phyloP scores from a whole-genome alignment of 1,140 invertebrate genomes.

The Adoxophyes honmai region DNA sequence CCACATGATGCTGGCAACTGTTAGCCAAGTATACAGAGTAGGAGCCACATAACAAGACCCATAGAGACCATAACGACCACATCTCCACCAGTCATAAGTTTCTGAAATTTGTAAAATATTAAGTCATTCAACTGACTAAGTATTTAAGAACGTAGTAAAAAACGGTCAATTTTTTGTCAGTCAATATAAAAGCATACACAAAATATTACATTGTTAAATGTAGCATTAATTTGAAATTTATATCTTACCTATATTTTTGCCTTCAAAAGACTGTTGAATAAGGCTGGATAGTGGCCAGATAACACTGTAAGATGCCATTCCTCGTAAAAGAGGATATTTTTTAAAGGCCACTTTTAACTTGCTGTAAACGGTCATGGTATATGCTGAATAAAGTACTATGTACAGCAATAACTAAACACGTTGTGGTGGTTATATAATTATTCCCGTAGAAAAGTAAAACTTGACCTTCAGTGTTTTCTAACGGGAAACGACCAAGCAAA shows the following conservation, averaged over 20 bases:
- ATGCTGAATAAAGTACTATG: not conserved
- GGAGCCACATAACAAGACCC: constrained; percentile 72
- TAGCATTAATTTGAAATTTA: no score
- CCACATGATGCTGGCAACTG: constrained; percentile 63
- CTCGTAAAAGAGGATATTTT: constrained; percentile 61
- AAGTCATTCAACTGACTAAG: no score
- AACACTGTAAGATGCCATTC: constrained; percentile 63
- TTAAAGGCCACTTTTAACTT: constrained; percentile 45
- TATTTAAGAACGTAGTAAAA: no score
- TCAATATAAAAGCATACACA: no score
- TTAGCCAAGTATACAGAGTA: constrained; percentile 64
- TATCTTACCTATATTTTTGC: constrained; percentile 53
- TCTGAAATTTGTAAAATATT: constrained; percentile 28
- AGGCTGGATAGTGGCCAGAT: constrained; percentile 69
- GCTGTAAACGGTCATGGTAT: constrained; percentile 41
- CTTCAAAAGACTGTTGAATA: constrained; percentile 68
- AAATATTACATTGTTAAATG: no score
- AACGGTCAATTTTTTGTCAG: no score
- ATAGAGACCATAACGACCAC: constrained; percentile 62
- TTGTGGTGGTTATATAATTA: constrained; percentile 4
- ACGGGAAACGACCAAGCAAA: constrained; percentile 8
- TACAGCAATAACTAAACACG: not conserved
- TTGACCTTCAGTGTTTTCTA: constrained; percentile 8
- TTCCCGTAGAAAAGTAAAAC: constrained; percentile 8
- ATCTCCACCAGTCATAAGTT: constrained; percentile 62